Conservation (phyloP, 2,113 vertebrate species). For the Gymnarchus niloticus region DNA sequence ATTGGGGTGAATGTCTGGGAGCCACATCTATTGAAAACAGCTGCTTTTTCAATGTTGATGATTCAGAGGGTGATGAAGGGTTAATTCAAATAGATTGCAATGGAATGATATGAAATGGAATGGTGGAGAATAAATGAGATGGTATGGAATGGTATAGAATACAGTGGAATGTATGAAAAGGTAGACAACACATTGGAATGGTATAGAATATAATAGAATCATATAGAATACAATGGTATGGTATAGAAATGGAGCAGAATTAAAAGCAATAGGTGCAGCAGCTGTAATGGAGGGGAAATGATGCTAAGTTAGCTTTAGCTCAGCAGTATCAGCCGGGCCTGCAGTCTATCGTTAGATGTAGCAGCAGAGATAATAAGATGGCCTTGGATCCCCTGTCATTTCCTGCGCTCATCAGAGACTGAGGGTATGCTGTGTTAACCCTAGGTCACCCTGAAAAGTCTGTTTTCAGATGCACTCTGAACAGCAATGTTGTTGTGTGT, state of each 20-base stretch:
- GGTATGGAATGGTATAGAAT: background rate
- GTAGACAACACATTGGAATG: too few relatives aligned
- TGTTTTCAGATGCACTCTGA: background rate
- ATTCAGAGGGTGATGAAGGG: background rate
- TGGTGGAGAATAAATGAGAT: background rate
- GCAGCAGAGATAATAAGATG: background rate
- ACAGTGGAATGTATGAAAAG: too few relatives aligned
- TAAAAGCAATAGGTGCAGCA: background rate
- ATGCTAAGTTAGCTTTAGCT: background rate
- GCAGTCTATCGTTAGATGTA: background rate
- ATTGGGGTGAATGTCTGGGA: background rate
- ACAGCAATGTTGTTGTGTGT: background rate
- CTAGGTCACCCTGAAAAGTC: background rate
- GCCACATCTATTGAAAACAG: background rate
- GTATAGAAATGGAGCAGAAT: background rate
- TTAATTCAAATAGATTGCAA: background rate
- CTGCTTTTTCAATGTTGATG: background rate
- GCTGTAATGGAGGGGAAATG: background rate
- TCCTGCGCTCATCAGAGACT: background rate
- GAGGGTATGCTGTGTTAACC: background rate
- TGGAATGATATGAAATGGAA: background rate
- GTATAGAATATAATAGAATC: background rate
- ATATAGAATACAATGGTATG: background rate
- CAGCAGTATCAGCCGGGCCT: background rate
- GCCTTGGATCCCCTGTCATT: background rate